These are phyloP conservation scores for Poecilus cupreus DNA, from an alignment of 2,888 invertebrate genomes.

Conservation along the genomic window DNA sequence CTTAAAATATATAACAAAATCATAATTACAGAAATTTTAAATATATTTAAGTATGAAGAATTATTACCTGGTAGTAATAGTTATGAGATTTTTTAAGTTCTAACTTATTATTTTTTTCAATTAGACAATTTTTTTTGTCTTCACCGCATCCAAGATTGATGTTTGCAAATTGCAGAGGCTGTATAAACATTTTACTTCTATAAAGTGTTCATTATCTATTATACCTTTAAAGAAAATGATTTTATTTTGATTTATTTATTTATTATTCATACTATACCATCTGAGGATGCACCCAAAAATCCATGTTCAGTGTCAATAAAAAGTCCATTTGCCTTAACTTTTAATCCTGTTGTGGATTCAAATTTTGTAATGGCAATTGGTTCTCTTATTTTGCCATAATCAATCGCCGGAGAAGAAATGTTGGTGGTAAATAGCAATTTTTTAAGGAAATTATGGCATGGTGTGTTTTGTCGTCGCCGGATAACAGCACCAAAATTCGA, in stretches of 20 bases:
- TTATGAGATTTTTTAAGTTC: background rate
- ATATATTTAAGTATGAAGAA: background rate
- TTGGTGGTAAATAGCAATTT: background rate
- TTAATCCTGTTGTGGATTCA: background rate
- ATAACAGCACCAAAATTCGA: conserved; percentile 59
- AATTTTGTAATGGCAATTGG: conserved; percentile 18
- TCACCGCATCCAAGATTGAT: background rate
- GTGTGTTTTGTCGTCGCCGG: conserved; percentile 26
- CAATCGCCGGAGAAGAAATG: background rate
- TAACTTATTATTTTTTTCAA: background rate
- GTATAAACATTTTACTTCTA: conserved; percentile 44
- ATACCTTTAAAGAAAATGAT: background rate
- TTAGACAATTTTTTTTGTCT: background rate
- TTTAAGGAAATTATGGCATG: conserved; percentile 51
- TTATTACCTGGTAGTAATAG: background rate
- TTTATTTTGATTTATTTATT: no score
- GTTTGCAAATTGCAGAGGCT: background rate
- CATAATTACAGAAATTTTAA: no score
- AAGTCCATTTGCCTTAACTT: conserved; percentile 14
- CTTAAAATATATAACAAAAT: background rate
- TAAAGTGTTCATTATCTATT: conserved; percentile 2
- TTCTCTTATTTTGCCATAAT: conserved; percentile 30
- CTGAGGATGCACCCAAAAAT: conserved; percentile 49
- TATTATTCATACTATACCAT: conserved; percentile 35
- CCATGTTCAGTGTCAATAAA: conserved; percentile 11